Percentiles rank a stretch among this genome's conserved stretches.
phyloP scores from a whole-genome alignment of 2,888 invertebrate species.

The Rhyacophila evoluta region DNA sequence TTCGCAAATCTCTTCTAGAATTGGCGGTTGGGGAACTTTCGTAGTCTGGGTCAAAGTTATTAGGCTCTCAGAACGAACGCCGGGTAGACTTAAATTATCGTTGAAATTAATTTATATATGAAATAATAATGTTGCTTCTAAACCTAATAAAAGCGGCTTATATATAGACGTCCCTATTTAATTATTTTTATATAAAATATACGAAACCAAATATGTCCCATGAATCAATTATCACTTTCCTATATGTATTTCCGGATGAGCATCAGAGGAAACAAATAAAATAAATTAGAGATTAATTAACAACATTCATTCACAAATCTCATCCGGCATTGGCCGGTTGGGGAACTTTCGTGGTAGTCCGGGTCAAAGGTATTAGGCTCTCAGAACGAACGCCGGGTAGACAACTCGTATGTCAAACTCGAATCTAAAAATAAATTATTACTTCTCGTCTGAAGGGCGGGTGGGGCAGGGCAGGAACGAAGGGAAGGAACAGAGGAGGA shows the following conservation, averaged over 20 bases:
- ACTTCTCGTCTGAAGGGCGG: conserved; percentile 4
- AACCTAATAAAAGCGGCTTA: too few relatives aligned
- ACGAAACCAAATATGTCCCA: too few relatives aligned
- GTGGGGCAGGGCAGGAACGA: neutral
- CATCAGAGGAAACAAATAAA: conserved; percentile 9
- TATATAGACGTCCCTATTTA: too few relatives aligned
- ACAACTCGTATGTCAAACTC: neutral
- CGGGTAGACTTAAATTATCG: too few relatives aligned
- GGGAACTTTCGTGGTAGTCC: neutral
- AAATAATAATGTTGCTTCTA: too few relatives aligned
- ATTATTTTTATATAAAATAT: too few relatives aligned
- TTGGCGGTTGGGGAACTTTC: too few relatives aligned
- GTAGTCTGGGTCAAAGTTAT: too few relatives aligned
- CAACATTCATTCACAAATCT: neutral
- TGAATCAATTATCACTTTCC: too few relatives aligned
- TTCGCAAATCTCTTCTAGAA: neutral
- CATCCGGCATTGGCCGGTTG: neutral
- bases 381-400: neutral
- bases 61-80: too few relatives aligned
- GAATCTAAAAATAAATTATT: conserved; percentile 18
- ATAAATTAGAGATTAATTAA: neutral
- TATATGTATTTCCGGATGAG: too few relatives aligned
- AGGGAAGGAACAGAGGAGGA: neutral
- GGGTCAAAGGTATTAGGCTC: conserved; percentile 7
- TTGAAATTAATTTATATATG: too few relatives aligned